Evolutionary conservation across 2,113 vertebrate species (phyloP).

Genomic region (Odocoileus virginianus): DNA sequence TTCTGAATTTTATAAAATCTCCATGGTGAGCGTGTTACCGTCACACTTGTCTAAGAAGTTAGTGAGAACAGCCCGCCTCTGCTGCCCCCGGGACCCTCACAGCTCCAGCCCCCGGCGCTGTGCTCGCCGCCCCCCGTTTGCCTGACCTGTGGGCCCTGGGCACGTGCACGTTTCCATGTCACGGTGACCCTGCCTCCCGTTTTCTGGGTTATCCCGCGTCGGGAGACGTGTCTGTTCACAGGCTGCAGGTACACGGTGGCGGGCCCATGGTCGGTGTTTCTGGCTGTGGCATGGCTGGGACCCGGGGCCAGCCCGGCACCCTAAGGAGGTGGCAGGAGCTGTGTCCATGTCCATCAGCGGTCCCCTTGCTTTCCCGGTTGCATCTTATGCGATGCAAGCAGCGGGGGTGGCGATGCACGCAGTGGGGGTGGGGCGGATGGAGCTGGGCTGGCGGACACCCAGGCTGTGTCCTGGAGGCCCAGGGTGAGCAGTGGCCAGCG

Average conservation of each 20-base stretch:
- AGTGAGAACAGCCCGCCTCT: neutral
- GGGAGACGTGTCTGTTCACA: neutral
- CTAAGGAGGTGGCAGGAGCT: neutral
- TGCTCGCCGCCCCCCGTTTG: neutral
- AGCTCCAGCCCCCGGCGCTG: neutral
- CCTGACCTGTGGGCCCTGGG: neutral
- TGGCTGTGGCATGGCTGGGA: neutral
- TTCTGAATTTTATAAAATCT: neutral
- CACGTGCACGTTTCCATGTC: neutral
- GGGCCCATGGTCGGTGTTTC: neutral
- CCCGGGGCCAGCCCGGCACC: neutral
- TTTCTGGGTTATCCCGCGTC: neutral
- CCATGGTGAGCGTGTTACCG: neutral
- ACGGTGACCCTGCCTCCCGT: neutral
- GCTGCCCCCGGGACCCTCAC: neutral
- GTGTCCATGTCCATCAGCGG: fast-evolving
- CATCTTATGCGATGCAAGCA: neutral
- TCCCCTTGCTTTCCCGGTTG: neutral
- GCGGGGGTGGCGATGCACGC: neutral
- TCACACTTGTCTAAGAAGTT: neutral
- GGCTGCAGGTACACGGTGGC: neutral
- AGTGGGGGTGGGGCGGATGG: neutral
- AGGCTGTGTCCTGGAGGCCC: neutral
- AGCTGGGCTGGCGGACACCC: neutral
- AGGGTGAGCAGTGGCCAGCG: neutral